Percentiles rank a stretch among this genome's conserved stretches.
Conservation (phyloP, 2,888 invertebrate species). For the Meiosimyza decipiens region DNA sequence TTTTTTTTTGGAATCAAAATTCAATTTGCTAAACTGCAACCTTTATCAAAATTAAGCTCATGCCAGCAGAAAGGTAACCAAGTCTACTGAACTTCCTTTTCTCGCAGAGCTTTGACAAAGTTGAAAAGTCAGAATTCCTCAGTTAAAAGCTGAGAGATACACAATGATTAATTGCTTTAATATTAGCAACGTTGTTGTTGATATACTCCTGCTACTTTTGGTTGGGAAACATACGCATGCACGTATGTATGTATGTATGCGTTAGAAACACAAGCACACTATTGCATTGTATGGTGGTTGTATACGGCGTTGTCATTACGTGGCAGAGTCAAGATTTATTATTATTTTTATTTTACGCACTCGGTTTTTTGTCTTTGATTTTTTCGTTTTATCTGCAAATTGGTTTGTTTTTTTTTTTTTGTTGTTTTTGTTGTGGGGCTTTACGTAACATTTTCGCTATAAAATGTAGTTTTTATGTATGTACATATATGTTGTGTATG, state of each 20-base stretch:
- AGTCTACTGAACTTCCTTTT: no score
- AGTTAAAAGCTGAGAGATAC: not conserved
- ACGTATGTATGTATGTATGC: not conserved
- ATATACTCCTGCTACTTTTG: no score
- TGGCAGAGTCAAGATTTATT: conserved; percentile 63
- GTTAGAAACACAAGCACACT: conserved; percentile 19
- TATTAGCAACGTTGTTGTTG: not conserved
- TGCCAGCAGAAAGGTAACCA: no score
- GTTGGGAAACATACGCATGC: not conserved
- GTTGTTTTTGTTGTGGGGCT: no score
- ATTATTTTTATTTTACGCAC: conserved; percentile 39
- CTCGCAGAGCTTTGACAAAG: no score
- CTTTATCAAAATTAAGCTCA: no score
- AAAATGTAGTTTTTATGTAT: conserved; percentile 19
- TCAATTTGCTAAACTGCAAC: no score
- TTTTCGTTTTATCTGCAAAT: conserved; percentile 6
- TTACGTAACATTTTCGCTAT: not conserved
- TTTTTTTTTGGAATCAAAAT: no score
- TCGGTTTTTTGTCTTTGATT: conserved; percentile 36
- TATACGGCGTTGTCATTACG: conserved; percentile 61
- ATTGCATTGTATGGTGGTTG: conserved; percentile 37
- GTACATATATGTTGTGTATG: conserved; percentile 47
- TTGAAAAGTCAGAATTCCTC: no score
- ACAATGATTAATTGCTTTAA: conserved; percentile 24
- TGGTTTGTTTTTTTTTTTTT: not conserved